Evolutionary conservation across 2,888 invertebrate species (phyloP), one percentile per base, ranked within the genome.

Genomic region (Lasioglossum marginatum): DNA sequence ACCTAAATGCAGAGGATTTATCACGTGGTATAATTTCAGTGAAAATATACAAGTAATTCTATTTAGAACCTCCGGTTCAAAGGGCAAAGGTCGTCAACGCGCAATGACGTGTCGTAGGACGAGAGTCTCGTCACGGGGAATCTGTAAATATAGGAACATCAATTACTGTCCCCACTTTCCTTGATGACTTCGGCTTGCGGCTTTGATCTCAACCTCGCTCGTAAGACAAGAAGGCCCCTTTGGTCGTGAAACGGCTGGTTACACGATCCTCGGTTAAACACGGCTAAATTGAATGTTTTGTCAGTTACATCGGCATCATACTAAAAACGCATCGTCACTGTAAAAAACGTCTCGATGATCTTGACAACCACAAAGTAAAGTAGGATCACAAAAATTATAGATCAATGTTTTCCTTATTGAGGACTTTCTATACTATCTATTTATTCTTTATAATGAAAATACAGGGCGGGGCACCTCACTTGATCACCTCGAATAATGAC

Each of bases 81-180:
- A 63, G 63, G 63, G 63, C 27, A 63, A 31, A 19, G 63, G 31
- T 31, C 63, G 31, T 19, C 2, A 63, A 63, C 63, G 31, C 16
- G 63, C 63, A 63, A 63, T 63, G 63, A 63, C 31, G 63, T 31
- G 60, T 19, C 19, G 63, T 27, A 60, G n/a, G 71, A 68, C 37
- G 66, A 37, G 16, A 1, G 63, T 31, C 63, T 63, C 63, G 63
- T 31, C 63, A 31, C 63, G 63, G 19, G 31, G 63, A 63, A 63
- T 19, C 63, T 31, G 63, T 63, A 63, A 63, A 63, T 63, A 63
- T 63, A 31, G 63, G 63, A 63, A 63, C 63, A 31, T 63, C 63
- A 63, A 63, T 63, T 63, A 63, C 63, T 63, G 63, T 63, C 63
- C 63, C 63, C 31, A 63, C 63, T 63, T 63, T 63, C 63, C 63